A percentile compares a stretch with the other conserved stretches of the same genome.
Conservation (phyloP, 2,888 invertebrate genomes). For the Trichopria drosophilae region DNA sequence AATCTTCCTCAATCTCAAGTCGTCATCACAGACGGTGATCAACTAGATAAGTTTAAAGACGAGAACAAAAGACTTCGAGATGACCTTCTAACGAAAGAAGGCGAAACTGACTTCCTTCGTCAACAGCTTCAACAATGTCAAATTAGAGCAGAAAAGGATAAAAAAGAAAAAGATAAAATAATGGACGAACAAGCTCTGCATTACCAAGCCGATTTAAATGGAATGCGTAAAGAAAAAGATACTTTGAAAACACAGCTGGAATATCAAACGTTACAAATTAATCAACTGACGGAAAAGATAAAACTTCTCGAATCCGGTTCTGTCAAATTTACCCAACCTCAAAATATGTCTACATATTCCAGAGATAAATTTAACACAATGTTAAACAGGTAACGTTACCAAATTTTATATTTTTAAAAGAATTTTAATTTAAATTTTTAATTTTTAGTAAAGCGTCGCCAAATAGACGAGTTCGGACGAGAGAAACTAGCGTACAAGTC, state of each 20-base stretch:
- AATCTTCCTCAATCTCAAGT: constrained; percentile 27
- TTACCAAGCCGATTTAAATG: constrained; percentile 41
- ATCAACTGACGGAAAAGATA: constrained; percentile 44
- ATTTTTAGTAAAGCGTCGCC: constrained; percentile 15
- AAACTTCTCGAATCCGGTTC: constrained; percentile 46
- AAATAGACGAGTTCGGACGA: constrained; percentile 30
- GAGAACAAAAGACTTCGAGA: constrained; percentile 47
- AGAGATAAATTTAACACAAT: constrained; percentile 37
- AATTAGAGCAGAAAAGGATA: constrained; percentile 43
- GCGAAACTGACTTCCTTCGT: constrained; percentile 48
- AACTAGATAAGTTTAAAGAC: constrained; percentile 41
- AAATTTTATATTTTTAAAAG: constrained; percentile 7
- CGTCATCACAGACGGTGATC: constrained; percentile 31
- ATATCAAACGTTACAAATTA: constrained; percentile 44
- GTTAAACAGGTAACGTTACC: constrained; percentile 35
- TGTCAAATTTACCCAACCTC: constrained; percentile 48
- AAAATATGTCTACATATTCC: constrained; percentile 34
- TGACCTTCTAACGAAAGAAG: constrained; percentile 49
- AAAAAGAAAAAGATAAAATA: constrained; percentile 42
- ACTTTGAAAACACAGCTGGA: constrained; percentile 48
- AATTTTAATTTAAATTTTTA: constrained; percentile 9
- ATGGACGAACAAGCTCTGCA: constrained; percentile 47
- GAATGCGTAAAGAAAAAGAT: constrained; percentile 47
- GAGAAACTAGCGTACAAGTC: constrained; percentile 41
- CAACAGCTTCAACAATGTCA: constrained; percentile 46